Conservation (phyloP, 2,888 invertebrate species). For the Drosophila paranaensis region DNA sequence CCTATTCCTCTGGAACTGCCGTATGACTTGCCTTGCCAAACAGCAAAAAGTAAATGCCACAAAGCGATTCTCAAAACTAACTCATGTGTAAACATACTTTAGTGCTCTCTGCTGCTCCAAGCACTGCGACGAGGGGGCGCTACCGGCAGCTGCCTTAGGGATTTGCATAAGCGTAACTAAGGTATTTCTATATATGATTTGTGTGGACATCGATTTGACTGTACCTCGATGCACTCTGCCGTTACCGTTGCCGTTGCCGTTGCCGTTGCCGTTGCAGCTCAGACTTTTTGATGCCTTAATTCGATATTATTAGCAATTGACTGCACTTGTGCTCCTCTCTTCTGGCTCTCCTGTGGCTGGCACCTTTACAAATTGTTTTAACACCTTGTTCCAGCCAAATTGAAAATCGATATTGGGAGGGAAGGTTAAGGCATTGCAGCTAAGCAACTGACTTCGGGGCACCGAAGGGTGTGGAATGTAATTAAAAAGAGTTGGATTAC, state of each 20-base stretch:
- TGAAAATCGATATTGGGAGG: constrained; percentile 75
- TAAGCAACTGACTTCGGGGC: constrained; percentile 7
- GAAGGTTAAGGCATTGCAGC: constrained; percentile 51
- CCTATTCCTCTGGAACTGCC: constrained; percentile 81
- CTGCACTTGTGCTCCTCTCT: constrained; percentile 36
- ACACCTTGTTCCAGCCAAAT: constrained; percentile 66
- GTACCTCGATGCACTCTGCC: constrained; percentile 36
- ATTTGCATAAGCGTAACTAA: not conserved
- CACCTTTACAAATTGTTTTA: constrained; percentile 71
- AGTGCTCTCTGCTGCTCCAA: constrained; percentile 49
- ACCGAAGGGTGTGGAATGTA: constrained; percentile 64
- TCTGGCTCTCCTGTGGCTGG: constrained; percentile 1
- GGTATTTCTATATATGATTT: not conserved
- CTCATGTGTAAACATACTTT: constrained; percentile 68
- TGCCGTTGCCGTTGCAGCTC: constrained; percentile 7
- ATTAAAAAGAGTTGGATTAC: constrained; percentile 77
- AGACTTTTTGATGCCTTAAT: constrained; percentile 52
- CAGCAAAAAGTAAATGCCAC: constrained; percentile 49
- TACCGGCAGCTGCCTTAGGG: constrained; percentile 41
- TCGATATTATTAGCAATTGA: constrained; percentile 67
- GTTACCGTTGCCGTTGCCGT: too few species aligned
- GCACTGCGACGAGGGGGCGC: not conserved
- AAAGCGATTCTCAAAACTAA: constrained; percentile 59
- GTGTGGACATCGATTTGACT: constrained; percentile 2
- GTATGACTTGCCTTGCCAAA: constrained; percentile 68